phyloP scores from a whole-genome alignment of 1,140 invertebrate genomes.

The Vanessa tameamea region DNA sequence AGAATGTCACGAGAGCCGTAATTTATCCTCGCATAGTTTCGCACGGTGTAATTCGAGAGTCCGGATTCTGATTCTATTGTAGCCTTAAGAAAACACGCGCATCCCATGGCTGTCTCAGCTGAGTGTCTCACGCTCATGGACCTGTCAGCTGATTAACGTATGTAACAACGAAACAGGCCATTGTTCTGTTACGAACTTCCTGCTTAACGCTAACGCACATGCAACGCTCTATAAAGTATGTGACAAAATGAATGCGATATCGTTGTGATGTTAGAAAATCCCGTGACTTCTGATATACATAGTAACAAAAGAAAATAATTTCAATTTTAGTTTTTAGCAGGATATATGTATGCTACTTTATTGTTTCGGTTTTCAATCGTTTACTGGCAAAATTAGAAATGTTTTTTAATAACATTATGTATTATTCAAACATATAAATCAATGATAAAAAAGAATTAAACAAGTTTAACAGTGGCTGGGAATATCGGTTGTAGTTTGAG shows the following conservation, averaged over 20 bases:
- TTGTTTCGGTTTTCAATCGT: too few relatives aligned
- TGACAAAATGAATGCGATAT: constrained; percentile 12
- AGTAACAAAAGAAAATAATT: neutral
- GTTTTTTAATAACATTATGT: too few relatives aligned
- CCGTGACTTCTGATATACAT: constrained; percentile 8
- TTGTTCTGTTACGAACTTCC: constrained; percentile 51
- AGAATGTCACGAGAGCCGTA: constrained; percentile 49
- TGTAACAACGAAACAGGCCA: constrained; percentile 45
- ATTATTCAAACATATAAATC: neutral
- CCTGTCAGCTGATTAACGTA: constrained; percentile 57
- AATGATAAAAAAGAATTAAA: neutral
- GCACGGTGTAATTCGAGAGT: constrained; percentile 64
- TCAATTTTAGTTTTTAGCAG: too few relatives aligned
- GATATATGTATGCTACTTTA: too few relatives aligned
- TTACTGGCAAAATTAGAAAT: too few relatives aligned
- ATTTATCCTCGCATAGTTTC: constrained; percentile 66
- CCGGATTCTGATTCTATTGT: constrained; percentile 45
- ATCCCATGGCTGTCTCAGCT: constrained; percentile 41
- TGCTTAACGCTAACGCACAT: constrained; percentile 25
- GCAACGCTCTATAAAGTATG: constrained; percentile 16
- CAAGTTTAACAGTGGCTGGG: neutral
- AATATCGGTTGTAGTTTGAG: neutral
- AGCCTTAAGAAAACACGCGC: constrained; percentile 43
- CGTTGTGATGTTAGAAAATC: constrained; percentile 20
- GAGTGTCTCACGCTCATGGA: constrained; percentile 53